These are phyloP conservation scores for Mormoops blainvillei DNA, from an alignment of 2,113 vertebrate genomes.

Conservation along the genomic window DNA sequence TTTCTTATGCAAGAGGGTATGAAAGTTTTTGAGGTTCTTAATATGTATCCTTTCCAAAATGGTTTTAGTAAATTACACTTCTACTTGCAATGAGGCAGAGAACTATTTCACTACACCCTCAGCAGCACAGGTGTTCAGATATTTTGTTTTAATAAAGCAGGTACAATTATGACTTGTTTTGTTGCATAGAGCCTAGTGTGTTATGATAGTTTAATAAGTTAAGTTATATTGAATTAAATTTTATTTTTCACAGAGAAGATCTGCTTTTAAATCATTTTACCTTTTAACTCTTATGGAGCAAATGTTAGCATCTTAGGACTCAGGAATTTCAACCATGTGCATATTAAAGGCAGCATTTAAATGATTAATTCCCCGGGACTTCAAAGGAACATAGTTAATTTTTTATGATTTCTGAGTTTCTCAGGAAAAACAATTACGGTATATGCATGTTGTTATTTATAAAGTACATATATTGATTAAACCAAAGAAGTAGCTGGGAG, in stretches of 20 bases:
- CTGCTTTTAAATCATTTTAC: slow-evolving; percentile 19
- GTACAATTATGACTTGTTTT: neutral
- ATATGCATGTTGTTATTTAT: neutral
- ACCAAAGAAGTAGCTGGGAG: neutral
- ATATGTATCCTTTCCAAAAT: neutral
- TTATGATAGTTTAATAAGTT: neutral
- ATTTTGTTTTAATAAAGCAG: neutral
- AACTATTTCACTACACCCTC: neutral
- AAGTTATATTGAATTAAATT: neutral
- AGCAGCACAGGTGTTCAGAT: neutral
- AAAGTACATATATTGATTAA: neutral
- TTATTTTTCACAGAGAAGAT: neutral
- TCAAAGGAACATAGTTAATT: neutral
- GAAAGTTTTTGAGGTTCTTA: neutral
- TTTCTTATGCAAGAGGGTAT: neutral
- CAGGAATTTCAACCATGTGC: neutral
- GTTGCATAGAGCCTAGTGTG: neutral
- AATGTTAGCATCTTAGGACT: neutral
- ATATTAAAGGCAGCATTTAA: neutral
- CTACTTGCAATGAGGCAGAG: neutral
- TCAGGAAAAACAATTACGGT: neutral
- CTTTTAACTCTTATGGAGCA: neutral
- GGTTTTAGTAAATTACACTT: neutral
- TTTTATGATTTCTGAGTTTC: slow-evolving; percentile 30
- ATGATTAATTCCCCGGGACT: neutral